Conservation (phyloP, 2,797 vertebrate genomes). For the Pseudochromis fuscus region DNA sequence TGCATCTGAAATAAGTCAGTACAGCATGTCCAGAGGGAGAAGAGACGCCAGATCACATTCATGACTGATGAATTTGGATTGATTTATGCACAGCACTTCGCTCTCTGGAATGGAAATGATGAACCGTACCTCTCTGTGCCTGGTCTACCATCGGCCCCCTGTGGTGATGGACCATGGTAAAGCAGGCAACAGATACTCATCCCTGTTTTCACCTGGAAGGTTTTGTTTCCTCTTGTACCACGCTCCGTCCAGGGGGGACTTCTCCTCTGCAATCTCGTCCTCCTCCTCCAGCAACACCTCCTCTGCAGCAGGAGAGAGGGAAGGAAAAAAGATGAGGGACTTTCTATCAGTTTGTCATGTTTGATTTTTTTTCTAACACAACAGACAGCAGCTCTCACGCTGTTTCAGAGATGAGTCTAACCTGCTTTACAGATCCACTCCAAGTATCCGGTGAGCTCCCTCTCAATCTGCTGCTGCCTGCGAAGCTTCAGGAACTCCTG, state of each 20-base stretch:
- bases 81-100: conserved; percentile 18
- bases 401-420: conserved; percentile 52
- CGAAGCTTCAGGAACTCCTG: conserved; percentile 96
- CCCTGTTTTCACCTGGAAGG: conserved; percentile 79
- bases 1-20: not conserved
- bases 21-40: conserved; percentile 22
- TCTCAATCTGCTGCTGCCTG: conserved; percentile 96
- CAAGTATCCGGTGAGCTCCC: conserved; percentile 95
- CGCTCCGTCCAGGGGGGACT: conserved; percentile 94
- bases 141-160: conserved; percentile 46
- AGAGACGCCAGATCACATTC: conserved; percentile 29
- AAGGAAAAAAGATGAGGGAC: not conserved
- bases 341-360: conserved; percentile 33
- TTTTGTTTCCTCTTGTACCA: conserved; percentile 85
- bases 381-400: conserved; percentile 31
- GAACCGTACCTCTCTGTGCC: conserved; percentile 25
- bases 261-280: conserved; percentile 96
- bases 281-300: conserved; percentile 98
- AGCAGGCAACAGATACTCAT: conserved; percentile 39
- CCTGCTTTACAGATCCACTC: conserved; percentile 99
- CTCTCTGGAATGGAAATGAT: conserved; percentile 25
- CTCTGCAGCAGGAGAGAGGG: conserved; percentile 82
- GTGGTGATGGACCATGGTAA: conserved; percentile 29
- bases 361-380: conserved; percentile 33
- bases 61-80: conserved; percentile 4